These are phyloP conservation scores for Drosophila nasuta DNA, from an alignment of 1,140 invertebrate species.

Conservation along the genomic window DNA sequence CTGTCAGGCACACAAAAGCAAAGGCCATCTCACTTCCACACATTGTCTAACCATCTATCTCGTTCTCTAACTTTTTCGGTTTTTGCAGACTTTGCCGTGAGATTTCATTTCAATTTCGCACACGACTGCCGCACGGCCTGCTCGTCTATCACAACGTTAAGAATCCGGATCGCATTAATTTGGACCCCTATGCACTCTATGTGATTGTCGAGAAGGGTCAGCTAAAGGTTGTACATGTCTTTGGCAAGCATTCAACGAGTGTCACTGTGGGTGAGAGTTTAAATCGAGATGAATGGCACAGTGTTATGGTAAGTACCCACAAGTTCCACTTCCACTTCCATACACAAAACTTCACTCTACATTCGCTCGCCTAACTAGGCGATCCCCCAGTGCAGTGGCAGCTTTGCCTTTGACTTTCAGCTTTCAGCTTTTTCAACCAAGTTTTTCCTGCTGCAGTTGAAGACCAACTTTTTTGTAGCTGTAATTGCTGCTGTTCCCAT, in stretches of 20 bases:
- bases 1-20: slow-evolving; percentile 40
- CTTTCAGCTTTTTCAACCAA: not conserved
- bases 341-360: not conserved
- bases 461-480: slow-evolving; percentile 25
- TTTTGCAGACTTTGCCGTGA: slow-evolving; percentile 91
- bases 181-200: slow-evolving; percentile 93
- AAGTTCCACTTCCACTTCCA: not conserved
- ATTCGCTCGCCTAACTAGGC: not conserved
- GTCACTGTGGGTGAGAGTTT: slow-evolving; percentile 94
- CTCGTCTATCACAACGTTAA: slow-evolving; percentile 95
- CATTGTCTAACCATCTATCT: not conserved
- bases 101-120: slow-evolving; percentile 95
- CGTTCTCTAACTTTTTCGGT: slow-evolving; percentile 1
- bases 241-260: slow-evolving; percentile 93
- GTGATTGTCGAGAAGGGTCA: slow-evolving; percentile 95
- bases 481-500: slow-evolving; percentile 30
- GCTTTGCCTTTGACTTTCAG: slow-evolving; percentile 28
- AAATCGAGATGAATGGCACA: slow-evolving; percentile 95
- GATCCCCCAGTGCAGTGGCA: not conserved
- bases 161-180: slow-evolving; percentile 90
- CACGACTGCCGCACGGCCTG: slow-evolving; percentile 93
- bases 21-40: slow-evolving; percentile 1
- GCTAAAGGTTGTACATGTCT: slow-evolving; percentile 95
- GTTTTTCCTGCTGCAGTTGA: slow-evolving; percentile 34
- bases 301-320: slow-evolving; percentile 88